Evolutionary conservation across 2,888 invertebrate genomes (phyloP), one percentile per base, ranked within the genome.

Genomic region (Eugnorisma glareosa): DNA sequence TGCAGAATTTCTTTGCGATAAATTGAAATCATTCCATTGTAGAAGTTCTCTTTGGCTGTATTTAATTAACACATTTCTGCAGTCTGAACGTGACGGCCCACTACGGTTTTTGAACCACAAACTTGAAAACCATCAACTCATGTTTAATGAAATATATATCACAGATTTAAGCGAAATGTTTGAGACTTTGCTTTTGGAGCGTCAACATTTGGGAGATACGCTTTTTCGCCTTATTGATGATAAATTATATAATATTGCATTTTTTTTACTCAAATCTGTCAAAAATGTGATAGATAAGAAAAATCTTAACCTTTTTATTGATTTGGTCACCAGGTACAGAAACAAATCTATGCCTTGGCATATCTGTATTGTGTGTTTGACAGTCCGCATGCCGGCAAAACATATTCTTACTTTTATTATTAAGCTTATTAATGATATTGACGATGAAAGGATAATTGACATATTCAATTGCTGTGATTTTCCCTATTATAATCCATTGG

Each of bases 1-100:
- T 15, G 73, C 68, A 13, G 87, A 87, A 70, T 82, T 80, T 73
- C 54, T 86, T 43, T 80, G 43, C 18, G 81, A 79, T 40, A 54
- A 57, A 51, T 40, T 79, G 43, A 67, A 74, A 74, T 64, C 67
- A 13, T 67, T 48, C 45, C 61, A 70, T 28, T 72, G 66, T 74
- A 59, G 57, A 35, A 11, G 15, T 37, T 68, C 59, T 24, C 18
- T 74, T 37, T 83, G 82, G 83, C 70, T 71, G 45, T 79, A 72
- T 68, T 67, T 83, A 35, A 54, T 82, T 40, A 64, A 70, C 57
- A 68, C 15, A 13, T 73, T 83, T 77, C 51, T 80, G 28, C 43
- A 51, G 37, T 74, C 35, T 40, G 61, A 73, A 43, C 64, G 35
- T 69, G 48, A 51, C 3, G 79, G 80, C 11, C 37, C 78, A 18